These are phyloP conservation scores for Pangasianodon gigas DNA, from an alignment of 2,113 vertebrate genomes.

Conservation along the genomic window DNA sequence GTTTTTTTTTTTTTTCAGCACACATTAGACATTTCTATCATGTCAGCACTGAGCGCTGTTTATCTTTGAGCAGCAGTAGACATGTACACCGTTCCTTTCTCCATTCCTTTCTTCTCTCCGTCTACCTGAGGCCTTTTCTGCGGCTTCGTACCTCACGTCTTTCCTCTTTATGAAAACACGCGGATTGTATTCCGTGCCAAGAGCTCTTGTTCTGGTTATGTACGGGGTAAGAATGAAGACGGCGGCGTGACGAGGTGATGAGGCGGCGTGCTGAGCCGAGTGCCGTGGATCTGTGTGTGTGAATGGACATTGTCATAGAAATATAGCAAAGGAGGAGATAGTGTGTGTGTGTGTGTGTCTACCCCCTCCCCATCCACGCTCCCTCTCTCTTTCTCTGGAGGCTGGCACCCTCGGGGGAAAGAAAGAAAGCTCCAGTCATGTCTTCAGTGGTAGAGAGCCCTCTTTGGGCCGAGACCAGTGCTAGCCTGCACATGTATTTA, in stretches of 20 bases:
- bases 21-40: neutral
- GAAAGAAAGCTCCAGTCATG: constrained; percentile 57
- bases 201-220: constrained; percentile 41
- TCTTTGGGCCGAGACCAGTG: constrained; percentile 67
- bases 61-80: constrained; percentile 35
- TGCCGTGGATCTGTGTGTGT: constrained; percentile 17
- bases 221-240: constrained; percentile 24
- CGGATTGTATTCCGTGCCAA: constrained; percentile 21
- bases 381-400: constrained; percentile 52
- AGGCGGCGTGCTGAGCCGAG: constrained; percentile 12
- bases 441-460: constrained; percentile 70
- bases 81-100: neutral
- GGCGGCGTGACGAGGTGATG: constrained; percentile 29
- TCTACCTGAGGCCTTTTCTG: constrained; percentile 41
- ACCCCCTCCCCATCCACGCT: constrained; percentile 51
- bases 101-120: constrained; percentile 24
- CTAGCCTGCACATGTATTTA: constrained; percentile 12
- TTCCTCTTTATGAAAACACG: constrained; percentile 33
- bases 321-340: constrained; percentile 44
- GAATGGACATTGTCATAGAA: constrained; percentile 39
- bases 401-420: constrained; percentile 53
- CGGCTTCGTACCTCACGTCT: constrained; percentile 19
- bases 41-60: constrained; percentile 30
- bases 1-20: neutral
- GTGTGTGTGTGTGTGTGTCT: constrained; percentile 35